phyloP scores from a whole-genome alignment of 2,797 vertebrate species.

The Sebastolobus altivelis region DNA sequence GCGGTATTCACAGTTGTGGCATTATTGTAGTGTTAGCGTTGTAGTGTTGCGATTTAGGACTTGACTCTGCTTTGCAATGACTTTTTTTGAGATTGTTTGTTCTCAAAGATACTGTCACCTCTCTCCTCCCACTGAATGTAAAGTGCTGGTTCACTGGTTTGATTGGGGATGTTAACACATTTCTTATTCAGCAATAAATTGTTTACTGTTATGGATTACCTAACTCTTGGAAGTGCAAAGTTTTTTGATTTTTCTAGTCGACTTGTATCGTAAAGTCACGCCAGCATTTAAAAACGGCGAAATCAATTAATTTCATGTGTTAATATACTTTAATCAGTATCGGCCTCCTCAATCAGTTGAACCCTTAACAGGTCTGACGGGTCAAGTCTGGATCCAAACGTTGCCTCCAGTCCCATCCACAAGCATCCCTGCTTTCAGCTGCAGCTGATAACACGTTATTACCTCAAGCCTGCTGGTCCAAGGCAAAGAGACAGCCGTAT shows the following conservation, averaged over 20 bases:
- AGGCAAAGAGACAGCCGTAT: slow-evolving; percentile 83
- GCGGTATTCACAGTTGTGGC: too few species aligned
- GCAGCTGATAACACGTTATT: slow-evolving; percentile 89
- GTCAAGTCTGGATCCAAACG: not conserved
- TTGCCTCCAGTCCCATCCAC: slow-evolving; percentile 4
- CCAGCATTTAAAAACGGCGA: not conserved
- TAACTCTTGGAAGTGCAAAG: not conserved
- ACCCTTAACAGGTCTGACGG: not conserved
- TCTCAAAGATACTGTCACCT: too few species aligned
- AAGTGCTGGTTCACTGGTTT: not conserved
- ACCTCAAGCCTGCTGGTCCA: slow-evolving; percentile 89
- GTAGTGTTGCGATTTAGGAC: too few species aligned
- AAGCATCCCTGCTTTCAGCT: slow-evolving; percentile 52
- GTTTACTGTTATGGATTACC: not conserved
- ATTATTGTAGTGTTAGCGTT: too few species aligned
- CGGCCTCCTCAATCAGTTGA: not conserved
- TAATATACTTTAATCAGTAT: not conserved
- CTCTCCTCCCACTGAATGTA: too few species aligned
- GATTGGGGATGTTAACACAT: not conserved
- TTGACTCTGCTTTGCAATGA: too few species aligned
- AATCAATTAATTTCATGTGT: not conserved
- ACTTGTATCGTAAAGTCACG: not conserved
- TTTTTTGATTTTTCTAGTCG: not conserved
- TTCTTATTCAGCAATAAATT: not conserved
- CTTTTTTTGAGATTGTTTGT: too few species aligned